Evolutionary conservation across 2,113 vertebrate species (phyloP), one percentile per base, ranked within the genome.

Genomic region (Oreochromis tanganicae): DNA sequence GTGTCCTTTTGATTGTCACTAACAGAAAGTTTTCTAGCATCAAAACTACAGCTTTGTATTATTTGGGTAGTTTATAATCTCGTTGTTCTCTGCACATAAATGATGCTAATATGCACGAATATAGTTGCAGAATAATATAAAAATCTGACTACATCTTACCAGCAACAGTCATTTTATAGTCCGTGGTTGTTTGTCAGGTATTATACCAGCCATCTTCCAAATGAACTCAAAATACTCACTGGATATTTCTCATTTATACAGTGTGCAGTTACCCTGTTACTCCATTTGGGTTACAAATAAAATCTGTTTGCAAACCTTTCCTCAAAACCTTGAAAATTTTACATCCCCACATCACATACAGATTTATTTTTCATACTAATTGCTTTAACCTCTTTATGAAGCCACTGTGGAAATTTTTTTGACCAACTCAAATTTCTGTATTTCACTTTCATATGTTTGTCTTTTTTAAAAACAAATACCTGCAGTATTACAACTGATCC

Each of bases 261-360:
- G 0, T 0, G 24, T 1, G 16, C 41, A 46, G 41, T 27, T 29
- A 29, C 21, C 41, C 21, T 4, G 0, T 29, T 48, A 27, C 41
- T 7, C 8, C 0, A 0, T 73, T 73, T 48, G 68, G 1, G 11
- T 75, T 29, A 75, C 21, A 75, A 0, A 27, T 27, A 46, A 27
- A 46, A 73, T 73, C 41, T 46, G 2, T 43, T 73, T 46, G 2
- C 0, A 0, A 1, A 29, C 0, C 2, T 27, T 48, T 17, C 24
- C 21, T 75, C 24, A 10, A 46, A 75, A 48, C 13, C 9, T 10
- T 48, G 14, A 19, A 75, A 29, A 3, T 0, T 46, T 46, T 6
- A 46, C 12, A 43, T 73, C 21, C n/a, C 41, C 38, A 10, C 8
- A 1, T 43, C 38, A 71, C 13, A 27, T 16, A 41, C 21, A 46